phyloP scores from a whole-genome alignment of 1,140 invertebrate species.

The Diachasma alloeum region DNA sequence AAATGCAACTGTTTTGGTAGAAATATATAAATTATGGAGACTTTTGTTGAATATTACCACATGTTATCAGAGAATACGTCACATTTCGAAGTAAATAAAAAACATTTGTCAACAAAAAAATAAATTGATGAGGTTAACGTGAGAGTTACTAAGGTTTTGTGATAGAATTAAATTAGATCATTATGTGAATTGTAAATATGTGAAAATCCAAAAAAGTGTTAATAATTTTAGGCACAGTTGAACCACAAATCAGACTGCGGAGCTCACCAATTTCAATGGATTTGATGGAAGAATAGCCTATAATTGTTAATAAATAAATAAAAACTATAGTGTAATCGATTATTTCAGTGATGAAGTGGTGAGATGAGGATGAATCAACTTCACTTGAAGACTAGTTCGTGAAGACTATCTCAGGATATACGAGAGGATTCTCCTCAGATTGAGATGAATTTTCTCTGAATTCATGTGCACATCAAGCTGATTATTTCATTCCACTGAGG shows the following conservation, averaged over 20 bases:
- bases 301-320: constrained; percentile 45
- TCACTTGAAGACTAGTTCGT: too few relatives aligned
- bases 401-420: too few relatives aligned
- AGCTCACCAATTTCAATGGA: constrained; percentile 59
- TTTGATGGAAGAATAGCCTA: constrained; percentile 55
- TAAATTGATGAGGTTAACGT: neutral
- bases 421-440: too few relatives aligned
- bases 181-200: neutral
- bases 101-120: neutral
- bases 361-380: neutral
- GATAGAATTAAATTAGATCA: neutral
- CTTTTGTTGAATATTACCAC: too few relatives aligned
- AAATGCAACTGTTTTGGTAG: constrained; percentile 68
- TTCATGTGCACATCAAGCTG: too few relatives aligned
- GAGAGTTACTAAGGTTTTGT: neutral
- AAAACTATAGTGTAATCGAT: neutral
- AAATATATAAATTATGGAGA: constrained; percentile 25
- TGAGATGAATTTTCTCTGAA: too few relatives aligned
- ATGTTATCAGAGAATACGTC: too few relatives aligned
- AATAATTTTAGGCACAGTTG: neutral
- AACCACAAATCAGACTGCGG: constrained; percentile 14
- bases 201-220: neutral
- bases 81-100: neutral
- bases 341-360: neutral
- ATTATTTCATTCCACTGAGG: too few relatives aligned